phyloP scores from a whole-genome alignment of 2,888 invertebrate genomes.

The Toxonevra muliebris region DNA sequence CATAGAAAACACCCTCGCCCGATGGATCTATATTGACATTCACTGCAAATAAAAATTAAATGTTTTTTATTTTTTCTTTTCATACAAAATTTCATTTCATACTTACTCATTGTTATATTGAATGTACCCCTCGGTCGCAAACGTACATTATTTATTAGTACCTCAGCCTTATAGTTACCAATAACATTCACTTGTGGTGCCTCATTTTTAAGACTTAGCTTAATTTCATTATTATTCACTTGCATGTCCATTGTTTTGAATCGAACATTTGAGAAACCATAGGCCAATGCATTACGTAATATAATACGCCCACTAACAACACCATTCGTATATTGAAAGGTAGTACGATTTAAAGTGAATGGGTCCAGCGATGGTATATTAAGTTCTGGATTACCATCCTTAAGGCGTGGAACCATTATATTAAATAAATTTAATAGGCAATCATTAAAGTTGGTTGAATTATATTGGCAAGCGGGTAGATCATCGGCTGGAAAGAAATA shows the following conservation, averaged over 20 bases:
- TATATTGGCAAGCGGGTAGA: slow-evolving; percentile 68
- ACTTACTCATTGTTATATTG: slow-evolving; percentile 71
- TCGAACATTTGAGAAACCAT: slow-evolving; percentile 68
- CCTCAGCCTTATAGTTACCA: slow-evolving; percentile 72
- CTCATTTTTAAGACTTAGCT: slow-evolving; percentile 69
- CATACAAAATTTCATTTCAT: background rate
- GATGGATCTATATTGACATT: slow-evolving; percentile 42
- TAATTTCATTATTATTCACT: slow-evolving; percentile 39
- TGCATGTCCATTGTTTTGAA: slow-evolving; percentile 69
- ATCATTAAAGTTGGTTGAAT: slow-evolving; percentile 69
- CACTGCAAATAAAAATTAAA: slow-evolving; percentile 37
- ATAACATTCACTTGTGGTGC: slow-evolving; percentile 68
- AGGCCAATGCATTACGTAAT: slow-evolving; percentile 68
- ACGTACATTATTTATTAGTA: slow-evolving; percentile 70
- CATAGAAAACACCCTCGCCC: slow-evolving; percentile 67
- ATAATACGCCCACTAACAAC: slow-evolving; percentile 55
- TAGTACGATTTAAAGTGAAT: slow-evolving; percentile 52
- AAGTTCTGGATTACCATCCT: slow-evolving; percentile 58
- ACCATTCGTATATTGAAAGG: slow-evolving; percentile 55
- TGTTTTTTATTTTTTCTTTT: background rate
- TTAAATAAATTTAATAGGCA: slow-evolving; percentile 70
- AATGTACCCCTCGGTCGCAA: slow-evolving; percentile 71
- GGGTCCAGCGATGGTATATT: slow-evolving; percentile 63
- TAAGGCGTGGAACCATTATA: slow-evolving; percentile 63
- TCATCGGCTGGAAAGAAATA: slow-evolving; percentile 52